Evolutionary conservation across 2,113 vertebrate species (phyloP), one percentile per base, ranked within the genome.

Genomic region (Ochotona curzoniae): DNA sequence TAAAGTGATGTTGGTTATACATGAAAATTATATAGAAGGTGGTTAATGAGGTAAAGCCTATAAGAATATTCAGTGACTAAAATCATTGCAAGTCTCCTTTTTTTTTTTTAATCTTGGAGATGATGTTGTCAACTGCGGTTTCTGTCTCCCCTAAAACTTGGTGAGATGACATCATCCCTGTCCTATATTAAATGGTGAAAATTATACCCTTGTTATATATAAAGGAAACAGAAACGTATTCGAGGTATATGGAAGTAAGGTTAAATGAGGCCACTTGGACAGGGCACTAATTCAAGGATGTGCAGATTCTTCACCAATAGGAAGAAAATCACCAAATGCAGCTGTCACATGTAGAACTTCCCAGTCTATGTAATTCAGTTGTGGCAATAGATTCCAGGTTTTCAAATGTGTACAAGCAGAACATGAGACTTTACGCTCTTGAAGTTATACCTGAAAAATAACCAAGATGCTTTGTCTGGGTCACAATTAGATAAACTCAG

Each of bases 21-120:
- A 51, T 66, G 64, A 83, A 93, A 85, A 63, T 81, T 87, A 83
- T 70, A 51, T 28, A 73, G 25, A 91, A 30, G 49, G 38, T 49
- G 38, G 26, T 30, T 83, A 64, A 75, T 74, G 35, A 84, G 49
- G 10, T 74, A 44, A 90, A 85, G 75, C 47, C 74, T 30, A n/a
- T 0, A 0, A 9, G 10, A 4, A 87, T 54, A 82, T 13, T 83
- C 60, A 90, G 35, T 74, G 74, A 51, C 1, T 78, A 7, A 81
- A 67, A 64, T 79, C 8, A 26, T 0, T 2, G 14, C 73, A 44
- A 81, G 6, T 47, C 49, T 67, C 26, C 1, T 73, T 54, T 1
- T 85, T 83, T 76, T 89, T 57, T 7, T 76, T 75, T 80, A 92
- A 25, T 71, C 25, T 83, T 89, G 1, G 8, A 76, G n/a, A 79